Evolutionary conservation across 1,140 invertebrate genomes (phyloP).

Genomic region (Papilio dardanus): DNA sequence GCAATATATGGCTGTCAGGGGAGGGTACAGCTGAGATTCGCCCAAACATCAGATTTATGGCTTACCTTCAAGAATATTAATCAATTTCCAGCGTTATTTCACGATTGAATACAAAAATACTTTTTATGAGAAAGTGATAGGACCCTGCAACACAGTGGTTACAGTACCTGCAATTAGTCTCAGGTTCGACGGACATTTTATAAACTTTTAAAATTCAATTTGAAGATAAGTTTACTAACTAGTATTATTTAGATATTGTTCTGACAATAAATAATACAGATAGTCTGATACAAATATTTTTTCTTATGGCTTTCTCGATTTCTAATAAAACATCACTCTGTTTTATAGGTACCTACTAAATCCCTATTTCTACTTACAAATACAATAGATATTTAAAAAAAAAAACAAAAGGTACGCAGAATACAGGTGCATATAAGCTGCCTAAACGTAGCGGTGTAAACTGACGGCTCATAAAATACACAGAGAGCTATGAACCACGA

Average conservation of each 20-base stretch:
- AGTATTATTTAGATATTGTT: too few relatives aligned
- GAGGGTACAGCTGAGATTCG: constrained; percentile 67
- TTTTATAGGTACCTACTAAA: not conserved
- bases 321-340: too few relatives aligned
- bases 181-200: not conserved
- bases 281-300: too few relatives aligned
- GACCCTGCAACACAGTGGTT: not conserved
- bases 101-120: constrained; percentile 30
- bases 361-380: not conserved
- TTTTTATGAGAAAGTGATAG: constrained; percentile 10
- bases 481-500: constrained; percentile 52
- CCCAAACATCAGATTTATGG: constrained; percentile 72
- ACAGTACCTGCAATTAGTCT: not conserved
- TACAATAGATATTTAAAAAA: not conserved
- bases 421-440: constrained; percentile 54
- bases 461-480: constrained; percentile 65
- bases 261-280: too few relatives aligned
- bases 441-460: constrained; percentile 40
- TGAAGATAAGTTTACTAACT: not conserved
- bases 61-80: constrained; percentile 64
- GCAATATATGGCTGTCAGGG: constrained; percentile 72
- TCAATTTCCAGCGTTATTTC: constrained; percentile 51
- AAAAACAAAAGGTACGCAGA: constrained; percentile 23
- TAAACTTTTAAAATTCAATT: not conserved
- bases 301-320: too few relatives aligned